phyloP scores from a whole-genome alignment of 92 coral and sea anemone species.

The Actinernus sp. region DNA sequence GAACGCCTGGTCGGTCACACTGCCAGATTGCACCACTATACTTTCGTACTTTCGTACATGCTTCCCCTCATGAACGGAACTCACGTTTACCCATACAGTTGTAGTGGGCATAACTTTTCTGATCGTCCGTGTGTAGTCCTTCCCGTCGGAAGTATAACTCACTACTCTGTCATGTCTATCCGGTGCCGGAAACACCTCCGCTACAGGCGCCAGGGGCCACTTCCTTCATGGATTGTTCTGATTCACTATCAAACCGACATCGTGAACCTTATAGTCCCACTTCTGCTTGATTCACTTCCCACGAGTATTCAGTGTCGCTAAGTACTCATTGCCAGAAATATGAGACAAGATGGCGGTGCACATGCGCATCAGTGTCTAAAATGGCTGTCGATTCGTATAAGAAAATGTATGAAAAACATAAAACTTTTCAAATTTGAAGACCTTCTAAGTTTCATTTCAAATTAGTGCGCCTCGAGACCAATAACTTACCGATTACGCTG shows the following conservation, averaged over 20 bases:
- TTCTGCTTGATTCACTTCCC: conserved; percentile 3
- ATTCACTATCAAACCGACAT: conserved; percentile 6
- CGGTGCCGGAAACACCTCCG: conserved; percentile 15
- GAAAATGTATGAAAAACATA: too few species aligned
- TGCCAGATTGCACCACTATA: too few species aligned
- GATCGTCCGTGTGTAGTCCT: conserved; percentile 2
- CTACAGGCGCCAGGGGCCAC: conserved; percentile 8
- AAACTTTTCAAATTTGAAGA: too few species aligned
- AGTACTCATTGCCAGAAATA: too few species aligned
- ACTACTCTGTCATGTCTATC: conserved; percentile 19
- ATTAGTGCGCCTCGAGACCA: too few species aligned
- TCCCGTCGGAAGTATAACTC: background rate
- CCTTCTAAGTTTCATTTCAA: too few species aligned
- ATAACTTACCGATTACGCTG: too few species aligned
- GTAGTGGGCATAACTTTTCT: background rate
- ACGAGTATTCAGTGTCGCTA: background rate
- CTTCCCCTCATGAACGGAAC: background rate
- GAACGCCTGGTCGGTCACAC: too few species aligned
- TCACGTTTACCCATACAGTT: background rate
- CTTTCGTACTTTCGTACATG: too few species aligned
- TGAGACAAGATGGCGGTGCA: too few species aligned
- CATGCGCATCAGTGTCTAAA: too few species aligned
- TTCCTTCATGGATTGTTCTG: conserved; percentile 3
- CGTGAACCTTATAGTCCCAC: conserved; percentile 3
- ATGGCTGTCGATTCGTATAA: too few species aligned